Evolutionary conservation across 2,113 vertebrate species (phyloP), one percentile per base, ranked within the genome.

Genomic region (Alectura lathami): DNA sequence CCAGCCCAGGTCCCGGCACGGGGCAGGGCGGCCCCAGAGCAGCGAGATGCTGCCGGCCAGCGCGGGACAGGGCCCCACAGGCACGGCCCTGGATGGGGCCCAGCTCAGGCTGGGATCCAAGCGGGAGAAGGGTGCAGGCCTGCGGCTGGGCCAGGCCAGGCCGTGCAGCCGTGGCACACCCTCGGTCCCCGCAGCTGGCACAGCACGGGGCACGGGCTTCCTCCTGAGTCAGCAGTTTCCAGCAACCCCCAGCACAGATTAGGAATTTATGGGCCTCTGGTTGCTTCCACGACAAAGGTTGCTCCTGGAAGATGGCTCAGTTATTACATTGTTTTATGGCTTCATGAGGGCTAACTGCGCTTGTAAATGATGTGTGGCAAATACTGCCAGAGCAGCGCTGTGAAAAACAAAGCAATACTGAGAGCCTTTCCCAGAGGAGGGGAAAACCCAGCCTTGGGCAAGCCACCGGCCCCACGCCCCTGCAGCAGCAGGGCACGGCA

Each of bases 371-470:
- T 1, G 5, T 0, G 12, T 5, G 6, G 11, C 8, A 42, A 29
- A 22, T 2, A 11, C 3, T 5, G 2, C 22, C 47, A 20, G 63
- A 54, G 57, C 27, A 36, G 3, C 1, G 23, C 34, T 2, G 8
- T 4, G 14, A 13, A 32, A 32, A 79, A 15, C 3, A 18, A 22
- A 14, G 8, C 21, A 9, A 9, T 14, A 0, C 0, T 3, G 2
- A 56, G n/a, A 64, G 57, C 2, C 7, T 59, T 12, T 63, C 36
- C 36, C 54, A 38, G 9, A 22, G 40, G 42, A 85, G 20, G 5
- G 13, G 27, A 12, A 34, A 11, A 9, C 8, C 13, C 86, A 23
- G 74, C 45, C 26, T 3, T 10, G 38, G 2, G n/a, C 17, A 3
- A 42, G 9, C 1, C 2, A 22, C 0, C 2, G 36, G 38, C 29